These are phyloP conservation scores for Diplodus puntazzo DNA, from an alignment of 2,797 vertebrate species.

Conservation along the genomic window DNA sequence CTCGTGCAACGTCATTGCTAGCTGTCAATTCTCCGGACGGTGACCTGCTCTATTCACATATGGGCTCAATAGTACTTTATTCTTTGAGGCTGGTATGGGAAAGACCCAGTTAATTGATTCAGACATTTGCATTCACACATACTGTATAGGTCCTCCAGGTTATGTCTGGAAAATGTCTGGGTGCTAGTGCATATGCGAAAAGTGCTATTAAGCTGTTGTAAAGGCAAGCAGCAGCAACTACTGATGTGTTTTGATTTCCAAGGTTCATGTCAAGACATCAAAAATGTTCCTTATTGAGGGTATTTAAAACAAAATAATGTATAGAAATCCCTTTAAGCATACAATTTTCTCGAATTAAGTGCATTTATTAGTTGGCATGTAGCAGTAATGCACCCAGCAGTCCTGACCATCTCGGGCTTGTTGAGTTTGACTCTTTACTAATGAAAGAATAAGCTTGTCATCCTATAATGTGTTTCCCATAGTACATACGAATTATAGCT, in stretches of 20 bases:
- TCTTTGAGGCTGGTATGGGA: no score
- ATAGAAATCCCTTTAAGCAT: not conserved
- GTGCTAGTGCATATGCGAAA: no score
- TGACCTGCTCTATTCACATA: no score
- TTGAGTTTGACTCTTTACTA: slow-evolving; percentile 4
- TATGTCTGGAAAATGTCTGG: no score
- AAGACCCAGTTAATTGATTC: no score
- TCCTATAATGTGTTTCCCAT: slow-evolving; percentile 1
- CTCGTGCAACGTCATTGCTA: no score
- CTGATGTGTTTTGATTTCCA: slow-evolving; percentile 10
- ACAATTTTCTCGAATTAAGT: not conserved
- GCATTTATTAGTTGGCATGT: slow-evolving; percentile 2
- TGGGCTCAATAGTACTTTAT: no score
- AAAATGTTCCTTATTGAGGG: not conserved
- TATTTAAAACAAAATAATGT: slow-evolving; percentile 1
- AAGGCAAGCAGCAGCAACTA: slow-evolving; percentile 15
- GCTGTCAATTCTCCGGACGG: no score
- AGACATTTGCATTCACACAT: no score
- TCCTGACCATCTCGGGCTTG: not conserved
- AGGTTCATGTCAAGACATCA: not conserved
- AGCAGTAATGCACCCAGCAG: not conserved
- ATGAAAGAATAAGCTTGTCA: slow-evolving; percentile 10
- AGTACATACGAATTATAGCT: slow-evolving; percentile 16
- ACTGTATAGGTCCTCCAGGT: no score
- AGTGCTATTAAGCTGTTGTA: slow-evolving; percentile 10